A percentile compares a stretch with the other conserved stretches of the same genome.
phyloP scores from a whole-genome alignment of 2,888 invertebrate genomes.

The Psylliodes chrysocephalus region DNA sequence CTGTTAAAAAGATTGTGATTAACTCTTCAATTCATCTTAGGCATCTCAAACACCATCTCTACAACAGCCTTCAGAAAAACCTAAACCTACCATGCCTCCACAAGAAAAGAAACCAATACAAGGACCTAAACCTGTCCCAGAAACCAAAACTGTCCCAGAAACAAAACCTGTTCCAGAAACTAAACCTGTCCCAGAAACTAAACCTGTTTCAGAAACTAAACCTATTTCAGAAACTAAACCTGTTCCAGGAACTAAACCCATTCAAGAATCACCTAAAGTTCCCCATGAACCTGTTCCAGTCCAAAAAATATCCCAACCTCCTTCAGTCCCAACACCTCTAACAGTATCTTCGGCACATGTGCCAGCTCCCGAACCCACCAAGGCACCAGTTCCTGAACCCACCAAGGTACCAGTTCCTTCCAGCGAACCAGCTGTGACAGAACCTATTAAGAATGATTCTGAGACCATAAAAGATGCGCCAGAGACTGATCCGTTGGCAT shows the following conservation, averaged over 20 bases:
- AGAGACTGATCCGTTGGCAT: conserved; percentile 32
- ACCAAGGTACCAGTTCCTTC: conserved; percentile 52
- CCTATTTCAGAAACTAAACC: conserved; percentile 30
- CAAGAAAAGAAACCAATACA: conserved; percentile 32
- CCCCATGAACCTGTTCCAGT: not conserved
- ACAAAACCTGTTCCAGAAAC: not conserved
- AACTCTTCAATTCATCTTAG: conserved; percentile 5
- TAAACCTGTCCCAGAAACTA: not conserved
- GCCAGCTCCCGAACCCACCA: conserved; percentile 22
- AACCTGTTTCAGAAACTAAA: conserved; percentile 51
- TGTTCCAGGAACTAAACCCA: conserved; percentile 23
- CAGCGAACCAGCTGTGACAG: conserved; percentile 22
- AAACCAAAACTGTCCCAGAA: conserved; percentile 1
- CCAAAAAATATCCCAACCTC: not conserved
- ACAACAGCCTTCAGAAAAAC: conserved; percentile 11
- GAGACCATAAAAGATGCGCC: conserved; percentile 16
- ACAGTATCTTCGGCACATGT: not conserved
- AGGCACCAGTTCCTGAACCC: conserved; percentile 54
- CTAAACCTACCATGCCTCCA: conserved; percentile 51
- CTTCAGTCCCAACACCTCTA: not conserved
- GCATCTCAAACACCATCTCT: conserved; percentile 1
- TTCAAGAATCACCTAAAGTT: not conserved
- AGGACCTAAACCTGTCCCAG: conserved; percentile 31
- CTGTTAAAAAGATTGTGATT: conserved; percentile 9
- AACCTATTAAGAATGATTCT: conserved; percentile 15